Percentiles rank a stretch among this genome's conserved stretches.
Conservation (phyloP, 2,888 invertebrate genomes). For the Cecidostiba fungosa region DNA sequence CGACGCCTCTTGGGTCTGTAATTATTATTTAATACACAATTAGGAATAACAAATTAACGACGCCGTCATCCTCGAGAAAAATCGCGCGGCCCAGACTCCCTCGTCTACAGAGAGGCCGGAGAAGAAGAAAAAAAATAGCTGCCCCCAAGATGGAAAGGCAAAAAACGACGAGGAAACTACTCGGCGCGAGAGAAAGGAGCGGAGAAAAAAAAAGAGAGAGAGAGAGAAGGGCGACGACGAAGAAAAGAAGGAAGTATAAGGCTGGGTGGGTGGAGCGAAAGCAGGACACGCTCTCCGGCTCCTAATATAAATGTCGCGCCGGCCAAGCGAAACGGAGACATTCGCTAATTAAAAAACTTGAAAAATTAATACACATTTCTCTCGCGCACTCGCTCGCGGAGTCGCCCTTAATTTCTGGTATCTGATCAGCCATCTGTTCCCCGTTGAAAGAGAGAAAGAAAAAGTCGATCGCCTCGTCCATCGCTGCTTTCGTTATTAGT, state of each 20-base stretch:
- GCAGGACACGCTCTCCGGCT: slow-evolving; percentile 67
- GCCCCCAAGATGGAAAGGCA: slow-evolving; percentile 33
- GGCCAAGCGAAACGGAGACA: slow-evolving; percentile 78
- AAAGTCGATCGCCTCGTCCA: slow-evolving; percentile 30
- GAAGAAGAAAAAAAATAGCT: slow-evolving; percentile 22
- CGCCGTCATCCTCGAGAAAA: slow-evolving; percentile 56
- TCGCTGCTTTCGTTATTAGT: slow-evolving; percentile 42
- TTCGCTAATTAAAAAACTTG: slow-evolving; percentile 81
- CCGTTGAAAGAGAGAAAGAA: slow-evolving; percentile 10
- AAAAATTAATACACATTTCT: slow-evolving; percentile 81
- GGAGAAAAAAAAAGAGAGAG: slow-evolving; percentile 18
- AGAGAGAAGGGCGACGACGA: slow-evolving; percentile 40
- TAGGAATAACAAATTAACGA: slow-evolving; percentile 74
- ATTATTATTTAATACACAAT: slow-evolving; percentile 76
- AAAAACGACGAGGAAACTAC: slow-evolving; percentile 54
- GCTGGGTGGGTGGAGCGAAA: slow-evolving; percentile 57
- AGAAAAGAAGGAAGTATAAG: slow-evolving; percentile 57
- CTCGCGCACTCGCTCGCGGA: slow-evolving; percentile 70
- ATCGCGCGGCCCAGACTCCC: slow-evolving; percentile 48
- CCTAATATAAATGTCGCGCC: slow-evolving; percentile 79
- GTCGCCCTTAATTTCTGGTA: slow-evolving; percentile 78
- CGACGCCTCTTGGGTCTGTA: slow-evolving; percentile 65
- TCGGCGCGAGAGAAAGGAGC: slow-evolving; percentile 42
- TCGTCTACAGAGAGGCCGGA: not conserved
- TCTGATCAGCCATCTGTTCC: slow-evolving; percentile 80